Conservation (phyloP, 2,113 vertebrate genomes). For the Gallinago media region DNA sequence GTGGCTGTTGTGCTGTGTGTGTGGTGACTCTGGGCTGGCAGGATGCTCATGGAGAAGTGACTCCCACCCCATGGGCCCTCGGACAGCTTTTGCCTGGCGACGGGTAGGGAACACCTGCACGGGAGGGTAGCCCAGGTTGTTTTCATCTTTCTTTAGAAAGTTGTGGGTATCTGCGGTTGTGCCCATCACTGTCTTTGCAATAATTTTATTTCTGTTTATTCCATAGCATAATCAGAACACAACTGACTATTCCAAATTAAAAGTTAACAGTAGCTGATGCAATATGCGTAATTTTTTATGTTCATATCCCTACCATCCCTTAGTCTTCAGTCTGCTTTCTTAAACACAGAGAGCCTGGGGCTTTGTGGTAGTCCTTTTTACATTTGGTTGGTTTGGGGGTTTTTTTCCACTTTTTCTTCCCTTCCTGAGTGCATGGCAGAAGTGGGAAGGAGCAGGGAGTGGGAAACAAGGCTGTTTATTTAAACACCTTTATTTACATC, state of each 20-base stretch:
- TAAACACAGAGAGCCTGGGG: neutral
- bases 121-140: neutral
- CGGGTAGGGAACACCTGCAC: neutral
- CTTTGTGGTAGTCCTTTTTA: neutral
- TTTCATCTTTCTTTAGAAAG: neutral
- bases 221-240: neutral
- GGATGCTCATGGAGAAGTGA: neutral
- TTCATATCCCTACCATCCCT: neutral
- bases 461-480: neutral
- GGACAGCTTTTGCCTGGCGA: neutral
- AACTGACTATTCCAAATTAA: neutral
- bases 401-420: neutral
- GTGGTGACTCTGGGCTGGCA: neutral
- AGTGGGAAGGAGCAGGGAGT: neutral
- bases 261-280: neutral
- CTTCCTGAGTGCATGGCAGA: neutral
- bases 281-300: neutral
- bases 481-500: neutral
- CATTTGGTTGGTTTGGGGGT: neutral
- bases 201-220: neutral
- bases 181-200: neutral
- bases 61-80: rapidly evolving
- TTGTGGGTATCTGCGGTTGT: neutral
- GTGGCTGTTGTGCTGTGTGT: neutral
- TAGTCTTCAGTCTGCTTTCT: neutral